Evolutionary conservation across 1,140 invertebrate genomes (phyloP), one percentile per base, ranked within the genome.

Genomic region (Aleiodes sp.): DNA sequence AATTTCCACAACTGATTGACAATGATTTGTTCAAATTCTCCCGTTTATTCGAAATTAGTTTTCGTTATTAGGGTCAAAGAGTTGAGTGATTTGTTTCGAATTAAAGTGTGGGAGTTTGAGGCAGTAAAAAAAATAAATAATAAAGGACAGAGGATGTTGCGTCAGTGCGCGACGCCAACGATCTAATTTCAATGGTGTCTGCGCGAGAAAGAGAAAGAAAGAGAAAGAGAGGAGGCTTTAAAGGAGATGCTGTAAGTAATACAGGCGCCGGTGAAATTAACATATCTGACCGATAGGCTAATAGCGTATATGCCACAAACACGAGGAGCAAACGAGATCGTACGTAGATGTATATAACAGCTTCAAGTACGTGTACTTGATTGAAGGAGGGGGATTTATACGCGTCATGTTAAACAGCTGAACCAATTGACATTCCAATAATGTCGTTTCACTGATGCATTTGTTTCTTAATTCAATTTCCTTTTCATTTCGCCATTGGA

Each of bases 341-440:
- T 33, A 37, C 57, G 7, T 21, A 61, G 28, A 61, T 37, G 57
- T 61, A 16, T 14, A 61, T 52, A 21, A 7, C 12, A 63, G 14
- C 35, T 28, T 65, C 64, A 65, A 65, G 64, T 65, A 65, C 43
- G 28, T 65, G 64, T 35, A 65, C 64, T 65, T 65, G 64, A 65
- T 33, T 28, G 26, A 46, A 12, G 57, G 33, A 6, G 6, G 10
- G 46, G 19, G 46, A 52, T 16, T 21, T 46, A 24, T 52, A 35
- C 57, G 28, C 57, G 60, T 39, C 46, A 52, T 24, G 21, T 52
- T 52, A 52, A 52, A 52, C 46, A 24, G 16, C 21, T 21, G 1
- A 26, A 52, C 1, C 46, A 52, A 52, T 52, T 52, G 46, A 52
- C 46, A 52, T 24, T 52, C 61, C 12, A 21, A 21, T 33, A 12